Conservation (phyloP, 1,140 invertebrate species). For the Amyelois transitella region DNA sequence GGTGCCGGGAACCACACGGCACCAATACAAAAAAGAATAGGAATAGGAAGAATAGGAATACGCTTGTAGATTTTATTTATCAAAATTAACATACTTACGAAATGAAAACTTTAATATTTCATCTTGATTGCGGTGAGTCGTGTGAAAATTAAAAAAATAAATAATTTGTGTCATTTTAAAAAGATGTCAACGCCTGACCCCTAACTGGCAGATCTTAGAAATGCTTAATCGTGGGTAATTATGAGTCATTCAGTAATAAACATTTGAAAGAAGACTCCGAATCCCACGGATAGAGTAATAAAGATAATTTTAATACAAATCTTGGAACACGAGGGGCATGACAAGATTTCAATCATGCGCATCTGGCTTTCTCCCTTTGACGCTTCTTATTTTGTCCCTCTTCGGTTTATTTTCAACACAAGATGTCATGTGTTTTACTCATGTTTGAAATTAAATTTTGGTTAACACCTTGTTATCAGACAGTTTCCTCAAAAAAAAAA, state of each 20-base stretch:
- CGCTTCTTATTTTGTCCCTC: background rate
- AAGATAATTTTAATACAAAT: slow-evolving; percentile 65
- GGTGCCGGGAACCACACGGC: too few species aligned
- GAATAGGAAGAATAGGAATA: too few species aligned
- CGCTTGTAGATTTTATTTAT: too few species aligned
- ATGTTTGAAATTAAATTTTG: too few species aligned
- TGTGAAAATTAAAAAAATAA: background rate
- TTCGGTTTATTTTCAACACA: too few species aligned
- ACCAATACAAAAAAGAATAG: too few species aligned
- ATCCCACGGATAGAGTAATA: slow-evolving; percentile 54
- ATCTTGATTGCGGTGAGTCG: background rate
- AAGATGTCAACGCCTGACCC: slow-evolving; percentile 2
- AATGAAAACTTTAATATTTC: too few species aligned
- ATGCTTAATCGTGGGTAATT: slow-evolving; percentile 20
- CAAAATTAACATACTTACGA: too few species aligned
- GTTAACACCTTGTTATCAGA: too few species aligned
- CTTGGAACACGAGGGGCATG: slow-evolving; percentile 41
- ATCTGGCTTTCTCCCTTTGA: background rate
- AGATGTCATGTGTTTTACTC: too few species aligned
- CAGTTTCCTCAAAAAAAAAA: too few species aligned
- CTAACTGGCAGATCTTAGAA: slow-evolving; percentile 16
- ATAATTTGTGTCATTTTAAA: background rate
- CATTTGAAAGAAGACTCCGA: slow-evolving; percentile 40
- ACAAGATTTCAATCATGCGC: slow-evolving; percentile 59
- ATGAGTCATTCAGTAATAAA: slow-evolving; percentile 40